phyloP scores from a whole-genome alignment of 1,140 invertebrate genomes.

The Antheraea pernyi region DNA sequence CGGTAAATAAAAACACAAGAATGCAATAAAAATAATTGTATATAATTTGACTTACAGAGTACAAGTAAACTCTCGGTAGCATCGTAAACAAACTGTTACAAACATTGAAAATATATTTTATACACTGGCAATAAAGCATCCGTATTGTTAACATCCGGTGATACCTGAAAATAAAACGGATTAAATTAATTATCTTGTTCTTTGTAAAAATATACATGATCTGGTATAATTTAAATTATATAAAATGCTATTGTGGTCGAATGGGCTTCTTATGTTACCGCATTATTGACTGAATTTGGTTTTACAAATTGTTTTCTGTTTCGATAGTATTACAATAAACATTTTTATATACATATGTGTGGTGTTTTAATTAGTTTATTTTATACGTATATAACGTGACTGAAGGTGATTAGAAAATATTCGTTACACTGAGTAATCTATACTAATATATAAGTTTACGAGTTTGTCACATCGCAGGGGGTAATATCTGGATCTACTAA shows the following conservation, averaged over 20 bases:
- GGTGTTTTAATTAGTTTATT: background rate
- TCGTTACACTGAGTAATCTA: too few species aligned
- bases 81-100: constrained; percentile 75
- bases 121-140: constrained; percentile 74
- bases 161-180: constrained; percentile 37
- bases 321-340: constrained; percentile 13
- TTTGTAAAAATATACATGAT: background rate
- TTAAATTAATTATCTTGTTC: too few species aligned
- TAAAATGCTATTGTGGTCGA: background rate
- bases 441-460: too few species aligned
- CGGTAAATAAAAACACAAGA: constrained; percentile 44
- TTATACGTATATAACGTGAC: too few species aligned
- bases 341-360: constrained; percentile 12
- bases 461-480: too few species aligned
- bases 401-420: too few species aligned
- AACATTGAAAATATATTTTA: constrained; percentile 76
- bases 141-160: constrained; percentile 49
- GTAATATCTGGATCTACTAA: too few species aligned
- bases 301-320: constrained; percentile 3
- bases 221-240: background rate
- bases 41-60: constrained; percentile 70
- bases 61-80: constrained; percentile 70
- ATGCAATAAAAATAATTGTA: constrained; percentile 75
- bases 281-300: constrained; percentile 2
- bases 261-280: background rate